These are phyloP conservation scores for Globodera rostochiensis DNA, from an alignment of 1,140 invertebrate genomes.

Conservation along the genomic window DNA sequence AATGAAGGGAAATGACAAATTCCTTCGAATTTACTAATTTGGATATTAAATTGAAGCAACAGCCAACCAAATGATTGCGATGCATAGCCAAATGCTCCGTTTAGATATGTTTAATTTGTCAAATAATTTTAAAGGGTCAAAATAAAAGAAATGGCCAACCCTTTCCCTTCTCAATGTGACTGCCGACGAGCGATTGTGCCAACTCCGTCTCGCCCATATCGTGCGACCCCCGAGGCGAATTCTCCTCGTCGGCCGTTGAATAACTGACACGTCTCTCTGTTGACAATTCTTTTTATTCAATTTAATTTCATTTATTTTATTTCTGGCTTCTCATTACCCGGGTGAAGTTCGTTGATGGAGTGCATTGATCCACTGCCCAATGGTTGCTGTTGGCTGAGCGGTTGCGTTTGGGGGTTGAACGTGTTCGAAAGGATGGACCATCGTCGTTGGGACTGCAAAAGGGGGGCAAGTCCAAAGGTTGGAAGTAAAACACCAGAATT, in stretches of 20 bases:
- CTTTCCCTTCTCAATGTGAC: constrained; percentile 11
- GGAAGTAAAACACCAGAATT: background rate
- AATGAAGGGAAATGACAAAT: too few relatives aligned
- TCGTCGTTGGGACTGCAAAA: constrained; percentile 62
- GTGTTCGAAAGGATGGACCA: constrained; percentile 67
- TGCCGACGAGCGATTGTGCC: background rate
- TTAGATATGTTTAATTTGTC: too few relatives aligned
- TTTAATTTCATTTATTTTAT: background rate
- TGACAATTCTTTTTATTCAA: constrained; percentile 10
- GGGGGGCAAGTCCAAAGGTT: background rate
- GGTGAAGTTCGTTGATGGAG: constrained; percentile 62
- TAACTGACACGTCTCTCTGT: constrained; percentile 62
- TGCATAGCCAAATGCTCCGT: too few relatives aligned
- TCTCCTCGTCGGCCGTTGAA: constrained; percentile 64
- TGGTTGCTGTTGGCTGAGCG: constrained; percentile 13
- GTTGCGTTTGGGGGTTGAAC: constrained; percentile 54
- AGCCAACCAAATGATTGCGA: too few relatives aligned
- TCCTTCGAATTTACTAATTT: too few relatives aligned
- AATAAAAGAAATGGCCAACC: background rate
- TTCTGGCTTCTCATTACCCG: constrained; percentile 43
- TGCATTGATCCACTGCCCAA: constrained; percentile 55
- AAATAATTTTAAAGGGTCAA: too few relatives aligned
- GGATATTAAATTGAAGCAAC: too few relatives aligned
- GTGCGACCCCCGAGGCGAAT: constrained; percentile 63
- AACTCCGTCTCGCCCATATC: constrained; percentile 54